Base-by-base conservation (phyloP, 2,888 invertebrate genomes). In the Cistogaster globosa region DNA sequence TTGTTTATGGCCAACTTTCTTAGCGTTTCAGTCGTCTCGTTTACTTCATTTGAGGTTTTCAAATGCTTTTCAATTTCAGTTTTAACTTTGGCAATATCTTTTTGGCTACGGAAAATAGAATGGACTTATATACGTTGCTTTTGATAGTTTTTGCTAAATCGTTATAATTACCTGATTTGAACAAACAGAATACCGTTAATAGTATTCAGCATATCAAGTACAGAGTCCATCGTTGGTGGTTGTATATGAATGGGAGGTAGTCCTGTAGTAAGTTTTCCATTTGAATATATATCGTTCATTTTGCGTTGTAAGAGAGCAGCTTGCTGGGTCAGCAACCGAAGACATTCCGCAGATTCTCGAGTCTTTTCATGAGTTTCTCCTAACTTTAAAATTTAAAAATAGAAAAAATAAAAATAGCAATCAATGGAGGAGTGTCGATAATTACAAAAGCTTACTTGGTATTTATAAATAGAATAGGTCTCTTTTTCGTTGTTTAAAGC, bases 101-200 rank as follows among this genome's bases (percentile, higher is more conserved):
- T 98, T 91, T 97, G 97, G 91, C 98, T 98, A 42, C 9, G n/a
- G 57, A 68, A 36, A 51, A 69, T 16, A 74, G 36, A 71, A 48
- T 3, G 57, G 12, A 57, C 18, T 22, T 26, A 63, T 0, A 53
- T 57, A 20, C 65, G 75, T 58, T 36, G 26, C 16, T 60, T n/a
- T 32, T 9, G 26, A 38, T 12, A 4, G 22, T 58, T 32, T 22
- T 68, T 16, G 9, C 8, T 18, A 58, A 45, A 42, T 42, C 8
- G 67, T 83, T 20, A 45, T 32, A 0, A 16, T 65, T 90, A 97
- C 97, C 97, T 97, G 90, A 99, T 97, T 93, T 98, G 98, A 90
- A 99, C 98, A 93, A 99, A 98, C 77, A 99, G 95, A 89, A 99
- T 98, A 79, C 99, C 99, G 93, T 99, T 99, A 93, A 99, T 98